Conservation (phyloP, 2,888 invertebrate species). For the Hetaerina titia region DNA sequence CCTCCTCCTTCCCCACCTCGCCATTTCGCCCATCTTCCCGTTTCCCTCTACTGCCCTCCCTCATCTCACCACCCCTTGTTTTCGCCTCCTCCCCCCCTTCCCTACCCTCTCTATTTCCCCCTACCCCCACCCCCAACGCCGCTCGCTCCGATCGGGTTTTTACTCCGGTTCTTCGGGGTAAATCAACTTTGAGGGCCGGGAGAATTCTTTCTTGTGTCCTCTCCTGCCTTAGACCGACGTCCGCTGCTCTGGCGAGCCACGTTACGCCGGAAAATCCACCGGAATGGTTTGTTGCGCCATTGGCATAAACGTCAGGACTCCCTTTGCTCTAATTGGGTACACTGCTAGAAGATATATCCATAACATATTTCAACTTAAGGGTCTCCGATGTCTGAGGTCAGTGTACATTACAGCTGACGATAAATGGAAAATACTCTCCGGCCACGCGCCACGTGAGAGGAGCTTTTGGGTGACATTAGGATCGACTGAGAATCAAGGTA, state of each 20-base stretch:
- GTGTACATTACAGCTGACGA: no score
- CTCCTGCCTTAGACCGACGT: neutral
- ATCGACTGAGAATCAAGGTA: no score
- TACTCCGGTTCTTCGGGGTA: neutral
- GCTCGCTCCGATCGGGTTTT: no score
- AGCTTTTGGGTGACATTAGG: no score
- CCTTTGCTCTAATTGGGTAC: neutral
- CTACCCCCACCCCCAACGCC: no score
- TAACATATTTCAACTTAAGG: no score
- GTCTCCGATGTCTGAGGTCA: no score
- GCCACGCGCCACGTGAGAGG: no score
- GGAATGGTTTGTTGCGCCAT: neutral
- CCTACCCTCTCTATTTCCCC: no score
- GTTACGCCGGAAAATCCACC: neutral
- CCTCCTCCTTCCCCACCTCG: neutral
- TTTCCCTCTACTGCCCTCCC: neutral
- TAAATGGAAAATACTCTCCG: no score
- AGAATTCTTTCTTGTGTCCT: constrained; percentile 8
- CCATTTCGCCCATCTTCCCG: constrained; percentile 1
- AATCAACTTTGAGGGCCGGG: neutral
- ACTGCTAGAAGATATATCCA: no score
- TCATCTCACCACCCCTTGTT: neutral
- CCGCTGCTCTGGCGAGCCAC: neutral
- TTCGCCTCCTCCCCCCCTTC: neutral
- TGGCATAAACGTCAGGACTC: neutral